Evolutionary conservation across 2,888 invertebrate species (phyloP), one percentile per base, ranked within the genome.

Genomic region (Caenorhabditis sp.): DNA sequence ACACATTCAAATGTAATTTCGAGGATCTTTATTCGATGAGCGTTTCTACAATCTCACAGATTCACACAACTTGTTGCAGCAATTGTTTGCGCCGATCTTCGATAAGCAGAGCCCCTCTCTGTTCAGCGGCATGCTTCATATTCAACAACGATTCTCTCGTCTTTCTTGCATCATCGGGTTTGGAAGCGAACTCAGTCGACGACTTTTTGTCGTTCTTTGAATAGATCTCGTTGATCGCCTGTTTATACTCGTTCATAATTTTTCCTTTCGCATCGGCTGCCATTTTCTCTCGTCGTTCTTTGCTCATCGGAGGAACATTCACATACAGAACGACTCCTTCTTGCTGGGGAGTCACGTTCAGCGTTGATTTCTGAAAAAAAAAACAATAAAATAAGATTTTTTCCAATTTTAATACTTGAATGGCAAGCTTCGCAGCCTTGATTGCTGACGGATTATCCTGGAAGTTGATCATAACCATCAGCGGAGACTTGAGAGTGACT

Each of bases 251-350:
- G 70, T 86, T 86, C 26, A 86, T 56, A 15, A 91, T 90, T 95
- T 95, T 66, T 9, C 72, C 72, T 41, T 80, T 79, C 0, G 96
- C 96, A 91, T 93, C 94, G 90, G 95, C 95, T 0, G 94, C 93
- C 71, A 98, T 91, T 73, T 92, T 92, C 90, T 96, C 96, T 81
- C 97, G 92, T 88, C 96, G 94, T 89, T 98, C 96, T 89, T 94
- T 94, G 0, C 97, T 96, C 0, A 98, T 94, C 90, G 93, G 92
- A 86, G 52, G 86, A 24, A 83, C 79, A 8, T 68, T 79, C n/a
- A 87, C 74, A 68, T 87, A 84, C 11, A 87, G 62, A 20, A 83
- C 78, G 24, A 82, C 82, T 3, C 85, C 86, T 68, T 86, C 84
- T 20, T 86, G 86, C 71, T 87, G 87, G 5, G 85, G 84, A 45